Base-by-base conservation (phyloP, 2,797 vertebrate genomes). In the Fratercula arctica region DNA sequence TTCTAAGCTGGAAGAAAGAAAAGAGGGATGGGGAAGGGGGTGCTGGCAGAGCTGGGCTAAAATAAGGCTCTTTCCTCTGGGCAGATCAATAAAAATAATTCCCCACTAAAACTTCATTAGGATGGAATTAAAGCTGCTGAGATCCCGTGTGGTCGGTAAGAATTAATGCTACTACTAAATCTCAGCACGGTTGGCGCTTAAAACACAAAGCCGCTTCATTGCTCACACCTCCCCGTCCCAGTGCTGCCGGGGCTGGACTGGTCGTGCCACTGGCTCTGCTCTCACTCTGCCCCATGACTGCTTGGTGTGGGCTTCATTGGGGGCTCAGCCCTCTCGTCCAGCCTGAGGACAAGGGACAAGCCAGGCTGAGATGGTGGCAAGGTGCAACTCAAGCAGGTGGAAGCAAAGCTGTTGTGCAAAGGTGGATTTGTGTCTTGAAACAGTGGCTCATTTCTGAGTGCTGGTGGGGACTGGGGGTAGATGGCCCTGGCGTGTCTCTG, bases 11-110 rank as follows among this genome's bases (percentile, higher is more conserved):
- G 77, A 90, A 89, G 57, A 60, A 92, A 87, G 51, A 91, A 89
- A 95, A 83, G 89, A 89, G 50, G 41, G 85, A 68, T 50, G 68
- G 37, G 16, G 64, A 91, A 80, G 35, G 43, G 35, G 50, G 6
- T 93, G 72, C 64, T 94, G 87, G 50, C 91, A 87, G 92, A 94
- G 69, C 66, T 35, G 37, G 24, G 53, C 93, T 96, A 84, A 91
- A 94, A 91, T 81, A 96, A 91, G 85, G 59, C 76, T 94, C 68
- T 96, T 94, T 89, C 79, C 95, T 94, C 85, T 50, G 61, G 76
- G 69, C 76, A 92, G 94, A 96, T 97, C 96, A 96, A 91, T 96
- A 96, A 95, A 96, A 95, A 91, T 96, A 97, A 97, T 96, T 96
- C 94, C 87, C 69, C n/a, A 86, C 91, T 97, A 96, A 96, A 97